A percentile compares a stretch with the other conserved stretches of the same genome.
Conservation (phyloP, 2,888 invertebrate species). For the Mythimna vitellina region DNA sequence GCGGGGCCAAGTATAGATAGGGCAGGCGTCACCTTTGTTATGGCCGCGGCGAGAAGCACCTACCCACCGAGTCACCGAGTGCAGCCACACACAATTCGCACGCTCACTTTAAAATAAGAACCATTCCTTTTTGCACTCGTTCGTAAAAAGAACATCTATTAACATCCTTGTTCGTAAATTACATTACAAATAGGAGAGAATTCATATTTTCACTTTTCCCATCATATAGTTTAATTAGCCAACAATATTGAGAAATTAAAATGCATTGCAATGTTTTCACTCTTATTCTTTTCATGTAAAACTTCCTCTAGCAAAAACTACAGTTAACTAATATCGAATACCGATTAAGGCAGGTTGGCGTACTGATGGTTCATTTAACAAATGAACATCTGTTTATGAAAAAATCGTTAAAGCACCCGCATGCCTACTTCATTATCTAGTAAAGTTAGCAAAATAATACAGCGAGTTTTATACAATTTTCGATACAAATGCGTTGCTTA, state of each 20-base stretch:
- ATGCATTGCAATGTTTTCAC: constrained; percentile 1
- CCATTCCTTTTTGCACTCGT: constrained; percentile 24
- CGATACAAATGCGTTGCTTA: constrained; percentile 68
- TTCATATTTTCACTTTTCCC: neutral
- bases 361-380: constrained; percentile 12
- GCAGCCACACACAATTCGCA: constrained; percentile 63
- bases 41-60: constrained; percentile 31
- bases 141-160: constrained; percentile 11
- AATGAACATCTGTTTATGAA: constrained; percentile 25
- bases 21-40: constrained; percentile 81
- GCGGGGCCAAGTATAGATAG: constrained; percentile 77
- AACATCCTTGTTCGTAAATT: neutral
- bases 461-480: constrained; percentile 68
- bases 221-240: neutral
- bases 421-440: constrained; percentile 63
- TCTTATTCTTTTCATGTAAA: constrained; percentile 5
- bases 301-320: constrained; percentile 17
- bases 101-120: constrained; percentile 67
- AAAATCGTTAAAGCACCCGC: constrained; percentile 43
- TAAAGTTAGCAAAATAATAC: constrained; percentile 66
- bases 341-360: constrained; percentile 20
- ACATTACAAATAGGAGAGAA: constrained; percentile 2
- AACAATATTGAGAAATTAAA: constrained; percentile 2
- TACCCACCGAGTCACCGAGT: constrained; percentile 53
- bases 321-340: constrained; percentile 13